Evolutionary conservation across 2,888 invertebrate species (phyloP).

Genomic region (Drosophila cracens): DNA sequence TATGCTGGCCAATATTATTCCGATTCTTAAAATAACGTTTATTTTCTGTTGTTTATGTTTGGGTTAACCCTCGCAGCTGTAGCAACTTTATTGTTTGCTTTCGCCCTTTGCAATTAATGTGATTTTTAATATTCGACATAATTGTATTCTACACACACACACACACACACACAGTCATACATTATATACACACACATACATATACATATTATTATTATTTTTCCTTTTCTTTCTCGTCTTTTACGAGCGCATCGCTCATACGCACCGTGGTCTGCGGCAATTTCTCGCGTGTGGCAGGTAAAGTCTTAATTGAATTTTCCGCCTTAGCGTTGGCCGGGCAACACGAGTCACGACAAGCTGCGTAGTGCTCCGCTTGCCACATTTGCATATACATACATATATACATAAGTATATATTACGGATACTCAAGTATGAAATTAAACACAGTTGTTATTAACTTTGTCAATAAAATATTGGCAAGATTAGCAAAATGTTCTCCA

Average conservation of each 20-base stretch:
- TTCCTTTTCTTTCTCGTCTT: constrained; percentile 18
- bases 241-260: constrained; percentile 44
- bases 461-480: not conserved
- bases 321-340: constrained; percentile 56
- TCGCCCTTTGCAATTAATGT: constrained; percentile 40
- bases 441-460: constrained; percentile 29
- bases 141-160: constrained; percentile 17
- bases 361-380: not conserved
- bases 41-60: not conserved
- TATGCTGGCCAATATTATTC: too few relatives aligned
- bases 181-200: not conserved
- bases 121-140: constrained; percentile 67
- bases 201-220: not conserved
- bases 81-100: constrained; percentile 13
- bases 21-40: not conserved
- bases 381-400: not conserved
- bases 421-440: constrained; percentile 19
- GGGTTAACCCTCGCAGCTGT: constrained; percentile 17
- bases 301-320: constrained; percentile 68
- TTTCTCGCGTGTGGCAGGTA: constrained; percentile 62
- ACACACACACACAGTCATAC: not conserved
- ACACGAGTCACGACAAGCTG: constrained; percentile 28
- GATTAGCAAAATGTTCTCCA: not conserved
- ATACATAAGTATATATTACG: constrained; percentile 12
- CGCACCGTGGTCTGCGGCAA: constrained; percentile 31